Percentiles rank a stretch among this genome's conserved stretches.
Evolutionary conservation across 2,888 invertebrate species (phyloP).

Genomic region (Muscina levida): DNA sequence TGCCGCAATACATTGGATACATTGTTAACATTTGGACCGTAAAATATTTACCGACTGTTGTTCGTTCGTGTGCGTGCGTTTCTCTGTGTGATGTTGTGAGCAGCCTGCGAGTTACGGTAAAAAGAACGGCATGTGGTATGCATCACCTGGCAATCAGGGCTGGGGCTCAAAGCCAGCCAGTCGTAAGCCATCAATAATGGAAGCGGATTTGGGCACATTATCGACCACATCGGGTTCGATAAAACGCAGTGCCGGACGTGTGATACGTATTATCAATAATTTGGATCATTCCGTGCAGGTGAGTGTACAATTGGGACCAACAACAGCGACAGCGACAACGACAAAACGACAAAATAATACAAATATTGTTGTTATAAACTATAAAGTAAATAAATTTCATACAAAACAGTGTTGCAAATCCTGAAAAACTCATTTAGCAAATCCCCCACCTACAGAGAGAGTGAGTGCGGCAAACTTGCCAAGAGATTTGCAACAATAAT

Average conservation of each 20-base stretch:
- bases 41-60: background rate
- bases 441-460: conserved; percentile 29
- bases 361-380: background rate
- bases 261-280: conserved; percentile 96
- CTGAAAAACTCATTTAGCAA: background rate
- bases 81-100: conserved; percentile 48
- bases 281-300: conserved; percentile 95
- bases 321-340: conserved; percentile 10
- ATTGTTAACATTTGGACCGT: background rate
- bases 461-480: conserved; percentile 49
- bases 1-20: background rate
- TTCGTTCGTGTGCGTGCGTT: background rate
- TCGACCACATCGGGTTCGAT: conserved; percentile 83
- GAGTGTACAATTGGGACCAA: conserved; percentile 69
- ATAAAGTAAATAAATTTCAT: background rate
- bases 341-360: background rate
- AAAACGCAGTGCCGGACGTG: conserved; percentile 90
- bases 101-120: conserved; percentile 95
- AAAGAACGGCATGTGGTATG: conserved; percentile 94
- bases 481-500: conserved; percentile 57
- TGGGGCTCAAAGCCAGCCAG: conserved; percentile 87
- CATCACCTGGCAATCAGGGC: conserved; percentile 82
- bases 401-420: background rate
- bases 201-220: conserved; percentile 86
- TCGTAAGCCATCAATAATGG: conserved; percentile 91